Percentiles rank a stretch among this genome's conserved stretches.
Conservation (phyloP, 2,797 vertebrate genomes). For the Coracias cyanogaster region DNA sequence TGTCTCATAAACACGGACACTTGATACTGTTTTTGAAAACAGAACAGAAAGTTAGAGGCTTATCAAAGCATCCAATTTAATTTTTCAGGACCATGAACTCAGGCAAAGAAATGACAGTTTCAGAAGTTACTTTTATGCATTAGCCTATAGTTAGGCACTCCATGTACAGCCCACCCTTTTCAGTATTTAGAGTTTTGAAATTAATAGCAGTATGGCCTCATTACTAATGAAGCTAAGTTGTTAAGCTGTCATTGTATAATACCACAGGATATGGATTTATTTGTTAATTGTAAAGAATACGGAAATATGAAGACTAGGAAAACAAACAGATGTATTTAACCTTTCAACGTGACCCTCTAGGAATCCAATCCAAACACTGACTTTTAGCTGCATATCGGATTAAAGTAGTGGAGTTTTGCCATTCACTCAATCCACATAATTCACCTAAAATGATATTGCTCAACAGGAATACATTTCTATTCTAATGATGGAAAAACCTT, state of each 20-base stretch:
- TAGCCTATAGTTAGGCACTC: constrained; percentile 17
- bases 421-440: constrained; percentile 70
- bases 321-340: constrained; percentile 65
- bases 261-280: constrained; percentile 44
- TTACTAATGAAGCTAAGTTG: constrained; percentile 13
- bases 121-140: not conserved
- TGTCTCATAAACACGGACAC: not conserved
- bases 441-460: constrained; percentile 72
- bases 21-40: not conserved
- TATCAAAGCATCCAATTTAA: not conserved
- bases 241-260: constrained; percentile 32
- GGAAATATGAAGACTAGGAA: constrained; percentile 49
- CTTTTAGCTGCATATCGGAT: constrained; percentile 54
- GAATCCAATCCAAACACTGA: constrained; percentile 63
- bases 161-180: not conserved
- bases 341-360: constrained; percentile 55
- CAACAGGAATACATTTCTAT: constrained; percentile 75
- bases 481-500: constrained; percentile 70
- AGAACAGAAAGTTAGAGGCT: not conserved
- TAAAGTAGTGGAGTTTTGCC: constrained; percentile 63
- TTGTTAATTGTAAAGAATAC: constrained; percentile 56
- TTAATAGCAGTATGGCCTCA: constrained; percentile 27
- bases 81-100: constrained; percentile 2
- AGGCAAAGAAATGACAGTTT: not conserved
- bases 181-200: constrained; percentile 13